Base-by-base conservation (phyloP, 2,888 invertebrate species). In the Lissocephala sabroskyi region DNA sequence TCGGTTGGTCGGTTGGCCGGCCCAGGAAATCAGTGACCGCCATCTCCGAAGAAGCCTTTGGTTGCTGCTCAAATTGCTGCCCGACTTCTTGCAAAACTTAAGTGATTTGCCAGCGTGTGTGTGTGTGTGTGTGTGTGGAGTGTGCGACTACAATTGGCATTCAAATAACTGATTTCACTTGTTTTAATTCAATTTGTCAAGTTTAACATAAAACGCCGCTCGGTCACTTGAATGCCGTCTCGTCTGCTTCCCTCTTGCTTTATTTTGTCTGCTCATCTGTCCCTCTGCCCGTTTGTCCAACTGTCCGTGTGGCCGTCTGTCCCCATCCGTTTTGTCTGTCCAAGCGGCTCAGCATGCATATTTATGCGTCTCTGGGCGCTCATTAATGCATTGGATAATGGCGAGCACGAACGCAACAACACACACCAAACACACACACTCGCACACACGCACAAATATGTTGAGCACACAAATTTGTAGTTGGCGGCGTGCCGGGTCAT, bases 351-450 rank as follows among this genome's bases (percentile, higher is more conserved):
- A 37, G 66, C 52, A 52, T 49, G 64, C 61, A 71, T 66, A 75
- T 71, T 71, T 71, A 78, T 71, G 79, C 59, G 61, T 61, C 79
- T 75, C 70, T 67, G 64, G 56, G 48, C 53, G 57, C 76, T 76
- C 71, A 78, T 71, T 71, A 71, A 71, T 71, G 71, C 64, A 75
- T 49, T 56, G 74, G 54, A 66, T 77, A 74, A 68, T 70, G 66
- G 49, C 60, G 49, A 56, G 45, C 43, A 29, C 37, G 37, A 18
- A 37, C 37, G 18, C 18, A 37, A 17, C 10, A 17, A 19, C 37
- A n/a, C 37, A n/a, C n/a, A 18, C 18, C 3, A n/a, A n/a, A n/a
- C n/a, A n/a, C 36, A 18, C 36, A 10, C 18, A 37, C 19, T 5
- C 37, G 6, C 17, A n/a, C 16, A 41, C 33, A n/a, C 45, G 16